These are phyloP conservation scores for Gadus macrocephalus DNA, from an alignment of 2,113 vertebrate genomes.

Conservation along the genomic window DNA sequence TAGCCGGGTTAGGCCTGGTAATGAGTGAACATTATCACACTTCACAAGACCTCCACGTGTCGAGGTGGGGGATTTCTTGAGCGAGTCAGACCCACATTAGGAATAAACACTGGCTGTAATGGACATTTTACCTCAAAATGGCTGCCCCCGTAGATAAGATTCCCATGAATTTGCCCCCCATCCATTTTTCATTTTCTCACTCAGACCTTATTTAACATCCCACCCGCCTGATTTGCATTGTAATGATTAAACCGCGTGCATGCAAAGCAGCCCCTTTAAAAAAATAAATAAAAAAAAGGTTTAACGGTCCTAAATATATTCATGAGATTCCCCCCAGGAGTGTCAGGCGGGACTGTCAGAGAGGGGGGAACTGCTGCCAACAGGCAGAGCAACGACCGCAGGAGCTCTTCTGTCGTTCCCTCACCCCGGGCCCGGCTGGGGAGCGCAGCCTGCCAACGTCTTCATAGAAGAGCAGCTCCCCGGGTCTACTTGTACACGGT, in stretches of 20 bases:
- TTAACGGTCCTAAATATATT: conserved; percentile 71
- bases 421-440: not conserved
- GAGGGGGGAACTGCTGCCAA: conserved; percentile 30
- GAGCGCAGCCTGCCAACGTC: conserved; percentile 8
- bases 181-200: conserved; percentile 59
- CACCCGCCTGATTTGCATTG: conserved; percentile 66
- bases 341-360: conserved; percentile 47
- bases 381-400: conserved; percentile 31
- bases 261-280: conserved; percentile 66
- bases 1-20: too few species aligned
- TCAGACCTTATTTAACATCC: conserved; percentile 65
- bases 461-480: not conserved
- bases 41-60: too few species aligned
- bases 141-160: conserved; percentile 39
- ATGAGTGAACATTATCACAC: too few species aligned
- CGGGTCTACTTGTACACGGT: not conserved
- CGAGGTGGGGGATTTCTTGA: too few species aligned
- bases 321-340: conserved; percentile 65
- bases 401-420: conserved; percentile 11
- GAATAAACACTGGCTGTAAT: conserved; percentile 29
- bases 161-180: conserved; percentile 40
- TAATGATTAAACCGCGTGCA: conserved; percentile 65
- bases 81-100: not conserved
- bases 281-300: conserved; percentile 19
- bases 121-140: conserved; percentile 39